These are phyloP conservation scores for Prunella himalayana DNA, from an alignment of 2,113 vertebrate species.

Conservation along the genomic window DNA sequence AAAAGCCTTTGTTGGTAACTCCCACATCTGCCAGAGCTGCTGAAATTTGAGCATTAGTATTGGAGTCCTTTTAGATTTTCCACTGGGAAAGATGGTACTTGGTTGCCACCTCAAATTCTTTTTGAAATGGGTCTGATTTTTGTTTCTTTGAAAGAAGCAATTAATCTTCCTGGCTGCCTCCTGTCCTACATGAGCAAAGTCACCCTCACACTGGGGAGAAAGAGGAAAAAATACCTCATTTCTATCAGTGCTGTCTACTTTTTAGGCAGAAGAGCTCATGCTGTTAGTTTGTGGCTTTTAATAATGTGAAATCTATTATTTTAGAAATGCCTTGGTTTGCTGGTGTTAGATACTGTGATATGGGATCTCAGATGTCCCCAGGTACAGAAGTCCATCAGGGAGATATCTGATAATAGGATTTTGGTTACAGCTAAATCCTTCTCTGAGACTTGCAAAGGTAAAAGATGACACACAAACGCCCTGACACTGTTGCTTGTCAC, in stretches of 20 bases:
- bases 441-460: neutral
- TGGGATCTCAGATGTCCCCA: neutral
- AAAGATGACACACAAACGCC: neutral
- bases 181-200: neutral
- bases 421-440: neutral
- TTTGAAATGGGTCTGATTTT: neutral
- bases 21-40: neutral
- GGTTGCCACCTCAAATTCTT: neutral
- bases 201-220: neutral
- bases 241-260: neutral
- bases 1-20: neutral
- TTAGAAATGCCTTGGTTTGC: neutral
- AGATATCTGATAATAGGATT: slow-evolving; percentile 12
- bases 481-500: neutral
- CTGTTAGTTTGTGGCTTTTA: neutral
- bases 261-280: neutral
- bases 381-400: neutral
- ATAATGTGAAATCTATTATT: neutral
- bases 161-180: neutral
- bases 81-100: neutral
- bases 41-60: neutral
- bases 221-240: neutral
- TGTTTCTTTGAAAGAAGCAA: neutral
- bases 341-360: accelerated
- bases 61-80: neutral